Evolutionary conservation across 1,140 invertebrate genomes (phyloP).

Genomic region (Tenebrio molitor): DNA sequence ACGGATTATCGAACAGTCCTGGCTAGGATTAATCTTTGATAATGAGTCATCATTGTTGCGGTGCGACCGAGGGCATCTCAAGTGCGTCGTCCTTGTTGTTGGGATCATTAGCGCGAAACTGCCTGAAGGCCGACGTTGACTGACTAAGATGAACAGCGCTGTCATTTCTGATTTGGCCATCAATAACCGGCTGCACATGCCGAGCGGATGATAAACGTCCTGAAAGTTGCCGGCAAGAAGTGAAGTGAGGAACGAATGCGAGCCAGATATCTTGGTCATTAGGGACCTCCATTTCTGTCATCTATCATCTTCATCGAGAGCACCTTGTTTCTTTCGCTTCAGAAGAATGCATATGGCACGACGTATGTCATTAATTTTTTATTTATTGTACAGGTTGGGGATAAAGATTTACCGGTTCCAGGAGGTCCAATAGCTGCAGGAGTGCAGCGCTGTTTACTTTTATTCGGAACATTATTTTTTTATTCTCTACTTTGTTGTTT

Average conservation of each 20-base stretch:
- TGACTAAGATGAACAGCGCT: slow-evolving; percentile 64
- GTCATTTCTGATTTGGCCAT: slow-evolving; percentile 64
- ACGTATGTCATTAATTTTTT: slow-evolving; percentile 25
- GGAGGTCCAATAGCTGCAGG: no score
- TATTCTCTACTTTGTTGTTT: no score
- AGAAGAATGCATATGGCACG: slow-evolving; percentile 35
- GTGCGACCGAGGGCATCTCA: slow-evolving; percentile 4
- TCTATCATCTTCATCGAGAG: slow-evolving; percentile 59
- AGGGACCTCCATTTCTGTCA: slow-evolving; percentile 62
- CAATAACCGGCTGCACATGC: slow-evolving; percentile 60
- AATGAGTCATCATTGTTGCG: slow-evolving; percentile 22
- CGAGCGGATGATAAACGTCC: slow-evolving; percentile 56
- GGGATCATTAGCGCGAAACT: slow-evolving; percentile 43
- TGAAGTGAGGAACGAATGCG: slow-evolving; percentile 55
- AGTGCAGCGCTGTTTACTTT: no score
- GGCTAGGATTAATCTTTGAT: neutral
- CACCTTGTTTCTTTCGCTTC: slow-evolving; percentile 39
- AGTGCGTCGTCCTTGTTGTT: slow-evolving; percentile 33
- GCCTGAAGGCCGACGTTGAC: slow-evolving; percentile 56
- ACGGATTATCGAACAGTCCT: no score
- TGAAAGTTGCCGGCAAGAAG: slow-evolving; percentile 56
- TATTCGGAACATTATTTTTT: no score
- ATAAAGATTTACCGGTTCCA: no score
- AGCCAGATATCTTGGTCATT: slow-evolving; percentile 62
- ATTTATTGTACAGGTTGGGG: neutral